These are phyloP conservation scores for Mizuhopecten yessoensis DNA, from an alignment of 1,140 invertebrate genomes.

Conservation along the genomic window DNA sequence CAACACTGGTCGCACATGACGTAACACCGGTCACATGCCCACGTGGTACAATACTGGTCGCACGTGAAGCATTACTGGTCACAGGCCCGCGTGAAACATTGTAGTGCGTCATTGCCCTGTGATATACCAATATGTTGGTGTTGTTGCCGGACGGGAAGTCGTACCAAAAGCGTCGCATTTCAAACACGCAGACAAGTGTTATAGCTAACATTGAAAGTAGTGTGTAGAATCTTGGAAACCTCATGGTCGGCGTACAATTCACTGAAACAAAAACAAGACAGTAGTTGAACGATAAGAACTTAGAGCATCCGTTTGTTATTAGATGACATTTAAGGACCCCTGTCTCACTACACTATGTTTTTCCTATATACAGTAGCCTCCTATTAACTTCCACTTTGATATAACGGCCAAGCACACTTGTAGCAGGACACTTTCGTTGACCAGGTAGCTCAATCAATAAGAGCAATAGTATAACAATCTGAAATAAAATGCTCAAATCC, in stretches of 20 bases:
- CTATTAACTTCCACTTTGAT: too few species aligned
- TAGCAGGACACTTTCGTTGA: too few species aligned
- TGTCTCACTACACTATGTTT: too few species aligned
- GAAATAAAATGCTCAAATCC: too few species aligned
- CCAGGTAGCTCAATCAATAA: too few species aligned
- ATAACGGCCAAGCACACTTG: too few species aligned
- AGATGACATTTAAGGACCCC: too few species aligned
- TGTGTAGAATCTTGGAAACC: neutral
- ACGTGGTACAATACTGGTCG: neutral
- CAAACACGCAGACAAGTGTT: neutral
- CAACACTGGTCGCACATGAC: neutral
- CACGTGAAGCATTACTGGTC: neutral
- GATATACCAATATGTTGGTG: neutral
- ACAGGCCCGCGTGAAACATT: neutral
- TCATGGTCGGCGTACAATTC: neutral
- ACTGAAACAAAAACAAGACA: neutral
- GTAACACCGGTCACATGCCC: neutral
- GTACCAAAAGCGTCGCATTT: neutral
- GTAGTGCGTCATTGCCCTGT: neutral
- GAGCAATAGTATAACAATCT: too few species aligned
- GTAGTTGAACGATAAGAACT: too few species aligned
- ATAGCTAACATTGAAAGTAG: neutral
- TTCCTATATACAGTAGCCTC: too few species aligned
- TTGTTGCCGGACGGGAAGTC: neutral
- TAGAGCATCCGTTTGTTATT: too few species aligned